Base-by-base conservation (phyloP, 2,888 invertebrate genomes). In the Scaptomyza polygonia region DNA sequence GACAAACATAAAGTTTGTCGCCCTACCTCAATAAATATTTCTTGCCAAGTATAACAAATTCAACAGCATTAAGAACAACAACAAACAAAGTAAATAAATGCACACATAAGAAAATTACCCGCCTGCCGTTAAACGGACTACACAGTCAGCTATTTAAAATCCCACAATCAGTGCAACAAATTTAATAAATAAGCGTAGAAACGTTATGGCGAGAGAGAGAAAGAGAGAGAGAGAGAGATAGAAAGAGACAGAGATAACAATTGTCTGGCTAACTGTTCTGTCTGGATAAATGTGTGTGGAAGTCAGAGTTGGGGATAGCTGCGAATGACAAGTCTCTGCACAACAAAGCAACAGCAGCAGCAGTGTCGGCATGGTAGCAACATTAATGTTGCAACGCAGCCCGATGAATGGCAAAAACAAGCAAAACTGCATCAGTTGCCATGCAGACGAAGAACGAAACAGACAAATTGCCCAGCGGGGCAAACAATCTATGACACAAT, bases 251-350 rank as follows among this genome's bases (percentile, higher is more conserved):
- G 16, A 49, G 30, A 42, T 42, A 45, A 47, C 58, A 67, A 76
- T 76, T 76, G 47, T 18, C 52, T 62, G 52, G 27, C 52, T 44
- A 55, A 55, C 58, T 57, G 42, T 53, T 49, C 45, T 56, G 61
- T 51, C 55, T 56, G 70, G 40, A 14, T 48, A 44, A 39, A 39
- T 39, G 58, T 39, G 61, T 53, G 65, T 49, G 54, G 61, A 64
- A 49, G 57, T 21, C 48, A 32, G 54, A 21, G 42, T 8, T 56
- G 56, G 30, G 18, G 4, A 6, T 6, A 43, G 45, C 48, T 56
- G 81, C 47, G 61, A 77, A 70, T 75, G 81, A 85, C 86, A 85
- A 72, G 72, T 79, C 79, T 77, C 69, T 67, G 67, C 72, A 79
- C 62, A 75, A 48, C 0, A 14, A 0, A 25, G 25, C 25, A 25